Evolutionary conservation across 1,140 invertebrate genomes (phyloP).

Genomic region (Triops cancriformis): DNA sequence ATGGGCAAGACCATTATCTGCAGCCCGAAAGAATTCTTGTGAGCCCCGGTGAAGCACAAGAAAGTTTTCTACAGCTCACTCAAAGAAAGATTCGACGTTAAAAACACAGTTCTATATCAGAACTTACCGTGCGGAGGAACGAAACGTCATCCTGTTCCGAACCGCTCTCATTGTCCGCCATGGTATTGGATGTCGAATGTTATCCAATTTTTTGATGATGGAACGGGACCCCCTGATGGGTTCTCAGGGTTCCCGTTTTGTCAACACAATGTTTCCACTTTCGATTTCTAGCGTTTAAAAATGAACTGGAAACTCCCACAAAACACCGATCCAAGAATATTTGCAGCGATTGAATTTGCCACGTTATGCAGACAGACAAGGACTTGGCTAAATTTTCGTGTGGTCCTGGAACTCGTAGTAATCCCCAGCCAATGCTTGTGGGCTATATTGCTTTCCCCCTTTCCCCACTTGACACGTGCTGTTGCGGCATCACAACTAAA

Average conservation of each 20-base stretch:
- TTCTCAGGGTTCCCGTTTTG: not conserved
- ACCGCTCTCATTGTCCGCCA: slow-evolving; percentile 84
- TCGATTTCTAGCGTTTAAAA: not conserved
- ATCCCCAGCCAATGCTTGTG: not conserved
- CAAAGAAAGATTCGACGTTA: not conserved
- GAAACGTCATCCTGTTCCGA: slow-evolving; percentile 97
- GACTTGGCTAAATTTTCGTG: too few relatives aligned
- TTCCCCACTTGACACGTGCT: not conserved
- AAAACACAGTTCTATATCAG: slow-evolving; percentile 9
- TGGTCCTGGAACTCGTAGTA: not conserved
- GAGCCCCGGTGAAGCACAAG: not conserved
- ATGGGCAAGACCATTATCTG: slow-evolving; percentile 3
- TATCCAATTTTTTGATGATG: not conserved
- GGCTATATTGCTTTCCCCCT: not conserved
- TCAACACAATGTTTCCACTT: not conserved
- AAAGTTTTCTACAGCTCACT: not conserved
- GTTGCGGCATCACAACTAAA: slow-evolving; percentile 8
- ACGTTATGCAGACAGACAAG: too few relatives aligned
- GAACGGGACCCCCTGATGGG: not conserved
- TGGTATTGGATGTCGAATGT: slow-evolving; percentile 37
- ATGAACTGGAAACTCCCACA: not conserved
- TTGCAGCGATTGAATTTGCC: too few relatives aligned
- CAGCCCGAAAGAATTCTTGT: not conserved
- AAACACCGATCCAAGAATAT: not conserved
- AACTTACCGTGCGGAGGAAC: slow-evolving; percentile 88